Evolutionary conservation across 2,113 vertebrate genomes (phyloP), one percentile per base, ranked within the genome.

Genomic region (Ctenomys sociabilis): DNA sequence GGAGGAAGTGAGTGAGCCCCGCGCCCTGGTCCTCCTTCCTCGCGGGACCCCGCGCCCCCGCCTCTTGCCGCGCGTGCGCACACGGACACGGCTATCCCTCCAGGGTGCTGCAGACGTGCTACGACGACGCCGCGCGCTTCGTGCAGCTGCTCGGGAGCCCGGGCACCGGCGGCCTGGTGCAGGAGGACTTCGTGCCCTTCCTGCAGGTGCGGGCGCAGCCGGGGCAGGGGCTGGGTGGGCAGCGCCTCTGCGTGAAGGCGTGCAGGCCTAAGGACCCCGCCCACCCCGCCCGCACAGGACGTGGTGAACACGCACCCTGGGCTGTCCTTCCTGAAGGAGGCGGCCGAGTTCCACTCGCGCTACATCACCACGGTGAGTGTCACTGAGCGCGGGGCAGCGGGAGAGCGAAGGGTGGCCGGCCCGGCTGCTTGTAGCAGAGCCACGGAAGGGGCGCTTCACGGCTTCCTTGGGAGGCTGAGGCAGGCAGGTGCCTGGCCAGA

Each of bases 171-270:
- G 99, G 99, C 98, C 98, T 99, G 98, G 99, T 99, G 98, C 99
- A 99, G 98, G 99, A 99, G 91, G 99, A 99, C 98, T 99, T 99
- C 97, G 99, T 99, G 98, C 99, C 99, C 97, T 99, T 99, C 98
- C 98, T 99, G 97, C 99, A 99, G 99, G 99, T 99, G 59, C 59
- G 98, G 49, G 75, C n/a, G 49, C 43, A 0, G n/a, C 19, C 37
- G 21, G 72, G 7, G 21, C 8, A 8, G 21, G n/a, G 72, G 37
- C 8, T 1, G 72, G 21, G 72, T 1, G 19, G 16, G 72, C 72
- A 2, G 68, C 19, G 7, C 68, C 11, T 19, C 37, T 40, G 16
- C 4, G 49, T 6, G 43, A 0, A 28, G 1, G 75, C 2, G 28
- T 3, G 19, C 64, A 35, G 1, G 26, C 1, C 43, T 28, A 26